Evolutionary conservation across 2,888 invertebrate genomes (phyloP).

Genomic region (Andrena trimmerana): DNA sequence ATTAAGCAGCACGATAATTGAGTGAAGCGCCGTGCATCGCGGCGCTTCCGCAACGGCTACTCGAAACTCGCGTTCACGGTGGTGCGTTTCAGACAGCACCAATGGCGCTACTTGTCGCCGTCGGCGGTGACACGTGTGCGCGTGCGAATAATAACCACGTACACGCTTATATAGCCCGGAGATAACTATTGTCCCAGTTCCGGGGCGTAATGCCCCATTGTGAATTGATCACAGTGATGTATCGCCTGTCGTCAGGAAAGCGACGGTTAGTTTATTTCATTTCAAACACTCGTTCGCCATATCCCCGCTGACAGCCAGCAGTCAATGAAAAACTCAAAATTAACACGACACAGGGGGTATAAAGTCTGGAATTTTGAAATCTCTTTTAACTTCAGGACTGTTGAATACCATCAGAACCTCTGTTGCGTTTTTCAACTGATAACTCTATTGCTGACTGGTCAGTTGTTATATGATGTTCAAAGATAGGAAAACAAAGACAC

Average conservation of each 20-base stretch:
- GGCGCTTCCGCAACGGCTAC: conserved; percentile 57
- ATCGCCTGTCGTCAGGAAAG: conserved; percentile 68
- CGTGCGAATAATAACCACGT: conserved; percentile 69
- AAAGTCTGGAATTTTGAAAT: background rate
- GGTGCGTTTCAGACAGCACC: conserved; percentile 42
- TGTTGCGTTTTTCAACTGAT: too few relatives aligned
- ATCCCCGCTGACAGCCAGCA: background rate
- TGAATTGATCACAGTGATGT: conserved; percentile 77
- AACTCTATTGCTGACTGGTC: too few relatives aligned
- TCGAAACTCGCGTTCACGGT: conserved; percentile 45
- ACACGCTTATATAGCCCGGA: conserved; percentile 57
- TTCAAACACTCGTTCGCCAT: conserved; percentile 9
- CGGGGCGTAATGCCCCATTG: conserved; percentile 79
- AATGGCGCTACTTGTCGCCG: conserved; percentile 58
- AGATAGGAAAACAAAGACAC: too few relatives aligned
- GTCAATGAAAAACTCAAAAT: conserved; percentile 15
- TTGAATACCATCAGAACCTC: too few relatives aligned
- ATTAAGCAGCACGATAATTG: conserved; percentile 59
- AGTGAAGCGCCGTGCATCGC: conserved; percentile 54
- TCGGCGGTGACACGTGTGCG: conserved; percentile 63
- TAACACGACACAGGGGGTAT: background rate
- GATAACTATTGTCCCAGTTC: conserved; percentile 75
- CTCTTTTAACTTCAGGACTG: too few relatives aligned
- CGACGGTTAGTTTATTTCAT: conserved; percentile 69
- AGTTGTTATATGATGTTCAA: too few relatives aligned